phyloP scores from a whole-genome alignment of 2,113 vertebrate genomes.

The Campylomormyrus numenius region DNA sequence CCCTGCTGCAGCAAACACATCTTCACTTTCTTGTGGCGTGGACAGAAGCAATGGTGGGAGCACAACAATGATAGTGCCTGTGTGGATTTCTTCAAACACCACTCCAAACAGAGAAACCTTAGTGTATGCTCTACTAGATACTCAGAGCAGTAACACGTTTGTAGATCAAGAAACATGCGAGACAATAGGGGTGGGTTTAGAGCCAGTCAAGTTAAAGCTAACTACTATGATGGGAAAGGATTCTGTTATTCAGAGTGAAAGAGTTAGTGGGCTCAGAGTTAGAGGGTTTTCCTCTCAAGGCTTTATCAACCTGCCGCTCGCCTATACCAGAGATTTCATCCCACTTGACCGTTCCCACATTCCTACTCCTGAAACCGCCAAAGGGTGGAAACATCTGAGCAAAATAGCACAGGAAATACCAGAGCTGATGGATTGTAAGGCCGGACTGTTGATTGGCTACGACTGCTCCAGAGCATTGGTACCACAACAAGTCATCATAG shows the following conservation, averaged over 20 bases:
- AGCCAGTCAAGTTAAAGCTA: slow-evolving; percentile 34
- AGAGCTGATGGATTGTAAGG: slow-evolving; percentile 16
- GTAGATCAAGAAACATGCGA: slow-evolving; percentile 28
- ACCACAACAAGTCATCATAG: no score
- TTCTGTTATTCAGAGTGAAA: slow-evolving; percentile 21
- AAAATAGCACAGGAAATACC: slow-evolving; percentile 20
- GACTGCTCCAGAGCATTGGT: no score
- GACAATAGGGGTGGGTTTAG: slow-evolving; percentile 3
- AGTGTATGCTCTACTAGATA: slow-evolving; percentile 30
- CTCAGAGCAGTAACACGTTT: slow-evolving; percentile 29
- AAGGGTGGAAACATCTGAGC: slow-evolving; percentile 11
- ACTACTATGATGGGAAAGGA: slow-evolving; percentile 31
- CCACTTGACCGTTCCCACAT: slow-evolving; percentile 27
- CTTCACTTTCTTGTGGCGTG: slow-evolving; percentile 20
- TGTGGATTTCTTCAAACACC: slow-evolving; percentile 26
- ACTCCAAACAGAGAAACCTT: slow-evolving; percentile 14
- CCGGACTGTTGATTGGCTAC: no score
- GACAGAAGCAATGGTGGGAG: slow-evolving; percentile 17
- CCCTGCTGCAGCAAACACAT: not conserved
- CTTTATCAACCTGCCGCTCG: not conserved
- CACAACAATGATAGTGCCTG: slow-evolving; percentile 32
- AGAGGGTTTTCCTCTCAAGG: slow-evolving; percentile 19
- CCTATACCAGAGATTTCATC: slow-evolving; percentile 25
- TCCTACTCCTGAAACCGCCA: slow-evolving; percentile 10
- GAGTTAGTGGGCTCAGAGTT: slow-evolving; percentile 23